phyloP scores from a whole-genome alignment of 2,113 vertebrate species.

The Campylomormyrus tamandua region DNA sequence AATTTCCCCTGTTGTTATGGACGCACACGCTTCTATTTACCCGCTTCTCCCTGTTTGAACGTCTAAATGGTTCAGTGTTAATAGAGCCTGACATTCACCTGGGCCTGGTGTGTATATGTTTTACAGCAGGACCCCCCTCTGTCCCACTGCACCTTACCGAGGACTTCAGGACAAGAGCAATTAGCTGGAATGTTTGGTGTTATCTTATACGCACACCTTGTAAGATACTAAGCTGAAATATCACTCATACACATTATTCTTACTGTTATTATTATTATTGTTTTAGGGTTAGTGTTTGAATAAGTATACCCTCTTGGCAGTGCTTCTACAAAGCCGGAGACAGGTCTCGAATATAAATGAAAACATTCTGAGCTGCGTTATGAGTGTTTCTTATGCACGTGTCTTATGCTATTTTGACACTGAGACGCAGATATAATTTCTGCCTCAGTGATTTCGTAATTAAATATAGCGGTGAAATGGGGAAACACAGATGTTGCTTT shows the following conservation, averaged over 20 bases:
- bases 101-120: neutral
- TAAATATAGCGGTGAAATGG: neutral
- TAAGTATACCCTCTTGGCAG: neutral
- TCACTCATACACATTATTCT: neutral
- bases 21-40: neutral
- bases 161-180: neutral
- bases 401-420: neutral
- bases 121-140: neutral
- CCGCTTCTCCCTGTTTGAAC: neutral
- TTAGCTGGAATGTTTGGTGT: neutral
- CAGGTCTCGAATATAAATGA: neutral
- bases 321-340: neutral
- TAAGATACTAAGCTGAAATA: neutral
- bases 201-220: neutral
- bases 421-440: neutral
- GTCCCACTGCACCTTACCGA: neutral
- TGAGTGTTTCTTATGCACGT: neutral
- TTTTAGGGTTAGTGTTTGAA: neutral
- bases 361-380: neutral
- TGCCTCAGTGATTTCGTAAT: slow-evolving; percentile 1
- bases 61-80: neutral
- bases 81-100: neutral
- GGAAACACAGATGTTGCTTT: neutral
- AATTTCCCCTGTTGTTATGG: neutral
- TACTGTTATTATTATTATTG: neutral